phyloP scores from a whole-genome alignment of 2,113 vertebrate genomes.

The Dipodomys merriami region DNA sequence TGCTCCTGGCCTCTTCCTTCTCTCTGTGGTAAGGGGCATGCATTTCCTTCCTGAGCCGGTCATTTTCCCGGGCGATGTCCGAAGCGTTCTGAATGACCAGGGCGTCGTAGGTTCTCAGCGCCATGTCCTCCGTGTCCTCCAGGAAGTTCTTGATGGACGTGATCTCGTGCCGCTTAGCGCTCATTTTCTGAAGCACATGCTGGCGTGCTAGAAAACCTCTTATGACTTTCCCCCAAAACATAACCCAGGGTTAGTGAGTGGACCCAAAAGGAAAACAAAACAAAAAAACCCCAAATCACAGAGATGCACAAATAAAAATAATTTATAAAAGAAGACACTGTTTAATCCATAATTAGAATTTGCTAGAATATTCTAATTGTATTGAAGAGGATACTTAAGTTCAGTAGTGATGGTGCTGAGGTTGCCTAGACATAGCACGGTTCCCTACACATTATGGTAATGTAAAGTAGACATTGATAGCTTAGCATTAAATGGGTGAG shows the following conservation, averaged over 20 bases:
- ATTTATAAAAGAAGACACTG: not conserved
- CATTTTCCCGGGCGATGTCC: constrained; percentile 94
- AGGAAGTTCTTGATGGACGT: constrained; percentile 91
- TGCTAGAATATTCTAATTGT: not conserved
- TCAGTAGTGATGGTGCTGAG: not conserved
- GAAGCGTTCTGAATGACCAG: constrained; percentile 96
- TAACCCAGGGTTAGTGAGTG: constrained; percentile 48
- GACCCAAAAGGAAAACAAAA: not conserved
- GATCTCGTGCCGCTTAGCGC: constrained; percentile 87
- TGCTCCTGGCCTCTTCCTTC: constrained; percentile 87
- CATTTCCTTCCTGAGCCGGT: constrained; percentile 90
- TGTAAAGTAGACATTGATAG: not conserved
- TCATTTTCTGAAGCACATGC: constrained; percentile 85
- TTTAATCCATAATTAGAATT: not conserved
- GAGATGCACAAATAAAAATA: not conserved
- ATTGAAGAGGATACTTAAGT: not conserved
- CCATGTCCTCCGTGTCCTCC: constrained; percentile 92
- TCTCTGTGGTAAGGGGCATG: constrained; percentile 86
- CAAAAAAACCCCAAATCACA: not conserved
- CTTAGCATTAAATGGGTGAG: not conserved
- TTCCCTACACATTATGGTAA: not conserved
- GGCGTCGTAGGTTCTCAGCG: constrained; percentile 91
- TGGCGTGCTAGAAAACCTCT: constrained; percentile 94
- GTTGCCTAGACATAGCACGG: no score
- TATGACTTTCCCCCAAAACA: constrained; percentile 86